phyloP scores from a whole-genome alignment of 1,140 invertebrate genomes.

The Eurosta solidaginis region DNA sequence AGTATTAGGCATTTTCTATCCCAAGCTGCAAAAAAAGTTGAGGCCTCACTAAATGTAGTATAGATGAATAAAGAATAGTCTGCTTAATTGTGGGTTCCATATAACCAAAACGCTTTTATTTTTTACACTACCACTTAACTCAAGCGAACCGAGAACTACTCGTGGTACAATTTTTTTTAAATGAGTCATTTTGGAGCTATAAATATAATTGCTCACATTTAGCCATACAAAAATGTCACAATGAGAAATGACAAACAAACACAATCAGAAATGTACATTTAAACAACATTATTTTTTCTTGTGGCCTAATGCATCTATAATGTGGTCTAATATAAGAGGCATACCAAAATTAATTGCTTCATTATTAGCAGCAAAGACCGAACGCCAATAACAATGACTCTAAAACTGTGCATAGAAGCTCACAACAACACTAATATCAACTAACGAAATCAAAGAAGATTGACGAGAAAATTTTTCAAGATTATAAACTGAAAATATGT shows the following conservation, averaged over 20 bases:
- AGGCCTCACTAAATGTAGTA: too few relatives aligned
- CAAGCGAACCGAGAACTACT: too few relatives aligned
- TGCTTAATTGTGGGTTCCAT: too few relatives aligned
- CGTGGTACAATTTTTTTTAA: too few relatives aligned
- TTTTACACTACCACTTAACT: too few relatives aligned
- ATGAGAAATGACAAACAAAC: neutral
- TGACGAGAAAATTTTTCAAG: conserved; percentile 14
- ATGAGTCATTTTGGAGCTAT: neutral
- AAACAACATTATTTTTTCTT: neutral
- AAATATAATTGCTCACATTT: neutral
- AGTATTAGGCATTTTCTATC: too few relatives aligned
- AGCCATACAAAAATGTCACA: neutral
- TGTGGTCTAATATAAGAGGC: neutral
- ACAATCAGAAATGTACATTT: neutral
- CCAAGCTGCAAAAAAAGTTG: too few relatives aligned
- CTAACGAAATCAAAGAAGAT: conserved; percentile 11
- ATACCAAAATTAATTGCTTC: conserved; percentile 30
- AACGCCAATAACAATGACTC: conserved; percentile 5
- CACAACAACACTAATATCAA: neutral
- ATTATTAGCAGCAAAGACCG: conserved; percentile 1
- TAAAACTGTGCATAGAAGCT: neutral
- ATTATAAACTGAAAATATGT: neutral
- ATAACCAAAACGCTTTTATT: too few relatives aligned
- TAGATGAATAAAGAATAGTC: too few relatives aligned
- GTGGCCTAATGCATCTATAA: neutral